Conservation (phyloP, 2,797 vertebrate genomes). For the Sebastes matsubarae region DNA sequence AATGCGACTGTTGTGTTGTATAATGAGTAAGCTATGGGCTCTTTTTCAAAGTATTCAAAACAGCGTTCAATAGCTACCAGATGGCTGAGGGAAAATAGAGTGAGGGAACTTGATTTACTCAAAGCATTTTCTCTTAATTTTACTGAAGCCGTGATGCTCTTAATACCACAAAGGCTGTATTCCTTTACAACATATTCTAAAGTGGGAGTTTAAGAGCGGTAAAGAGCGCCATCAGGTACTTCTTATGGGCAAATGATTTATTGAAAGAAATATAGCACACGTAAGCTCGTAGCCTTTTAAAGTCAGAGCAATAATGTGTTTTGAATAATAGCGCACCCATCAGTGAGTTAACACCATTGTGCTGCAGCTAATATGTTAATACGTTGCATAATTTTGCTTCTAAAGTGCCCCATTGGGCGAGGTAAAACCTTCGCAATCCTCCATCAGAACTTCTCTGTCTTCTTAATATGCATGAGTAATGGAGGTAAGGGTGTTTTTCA, state of each 20-base stretch:
- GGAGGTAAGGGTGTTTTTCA: constrained; percentile 46
- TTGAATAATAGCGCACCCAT: constrained; percentile 30
- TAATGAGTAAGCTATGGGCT: constrained; percentile 62
- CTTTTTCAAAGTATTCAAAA: constrained; percentile 67
- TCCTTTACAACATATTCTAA: constrained; percentile 36
- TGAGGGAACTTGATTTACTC: constrained; percentile 66
- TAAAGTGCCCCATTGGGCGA: constrained; percentile 34
- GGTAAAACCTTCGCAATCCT: constrained; percentile 32
- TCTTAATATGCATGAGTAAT: constrained; percentile 36
- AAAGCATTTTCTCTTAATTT: constrained; percentile 66
- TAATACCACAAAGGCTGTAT: constrained; percentile 35
- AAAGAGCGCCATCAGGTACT: constrained; percentile 43
- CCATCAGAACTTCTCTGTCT: constrained; percentile 29
- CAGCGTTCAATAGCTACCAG: constrained; percentile 73
- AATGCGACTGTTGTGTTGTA: constrained; percentile 54
- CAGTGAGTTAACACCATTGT: constrained; percentile 13
- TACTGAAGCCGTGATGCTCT: constrained; percentile 51
- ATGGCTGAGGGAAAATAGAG: constrained; percentile 60
- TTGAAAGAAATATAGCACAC: constrained; percentile 17
- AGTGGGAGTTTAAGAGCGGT: constrained; percentile 16
- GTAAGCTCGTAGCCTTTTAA: constrained; percentile 10
- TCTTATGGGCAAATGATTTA: constrained; percentile 35
- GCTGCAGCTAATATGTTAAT: constrained; percentile 44
- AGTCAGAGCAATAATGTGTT: constrained; percentile 21
- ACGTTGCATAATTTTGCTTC: constrained; percentile 33